These are phyloP conservation scores for Ctenopoma kingsleyae DNA, from an alignment of 2,797 vertebrate species.

Conservation along the genomic window DNA sequence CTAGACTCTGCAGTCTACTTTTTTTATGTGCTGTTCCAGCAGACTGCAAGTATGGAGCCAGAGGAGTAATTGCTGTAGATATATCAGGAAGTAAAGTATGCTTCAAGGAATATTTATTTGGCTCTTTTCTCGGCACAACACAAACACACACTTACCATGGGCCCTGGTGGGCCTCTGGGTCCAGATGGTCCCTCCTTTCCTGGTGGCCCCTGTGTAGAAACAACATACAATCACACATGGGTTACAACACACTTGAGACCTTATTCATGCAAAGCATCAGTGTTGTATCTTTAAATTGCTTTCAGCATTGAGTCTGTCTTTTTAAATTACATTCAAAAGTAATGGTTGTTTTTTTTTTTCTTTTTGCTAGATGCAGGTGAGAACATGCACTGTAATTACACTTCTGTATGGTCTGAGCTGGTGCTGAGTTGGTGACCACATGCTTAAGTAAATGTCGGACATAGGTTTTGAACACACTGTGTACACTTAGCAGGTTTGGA, in stretches of 20 bases:
- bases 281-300: slow-evolving; percentile 52
- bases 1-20: slow-evolving; percentile 37
- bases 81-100: slow-evolving; percentile 57
- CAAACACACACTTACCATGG: slow-evolving; percentile 86
- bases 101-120: slow-evolving; percentile 51
- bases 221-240: slow-evolving; percentile 69
- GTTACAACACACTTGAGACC: slow-evolving; percentile 63
- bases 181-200: slow-evolving; percentile 96
- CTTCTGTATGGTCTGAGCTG: slow-evolving; percentile 14
- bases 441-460: slow-evolving; percentile 43
- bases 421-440: slow-evolving; percentile 34
- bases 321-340: slow-evolving; percentile 30
- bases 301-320: slow-evolving; percentile 35
- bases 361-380: slow-evolving; percentile 40
- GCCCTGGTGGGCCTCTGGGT: slow-evolving; percentile 94
- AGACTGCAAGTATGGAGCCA: slow-evolving; percentile 60
- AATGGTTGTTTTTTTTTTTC: slow-evolving; percentile 10
- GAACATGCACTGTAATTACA: slow-evolving; percentile 35
- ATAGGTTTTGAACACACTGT: slow-evolving; percentile 40
- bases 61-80: slow-evolving; percentile 62
- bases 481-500: slow-evolving; percentile 28
- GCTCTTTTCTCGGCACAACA: slow-evolving; percentile 37
- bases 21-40: slow-evolving; percentile 55
- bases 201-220: slow-evolving; percentile 90
- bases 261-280: slow-evolving; percentile 66